These are phyloP conservation scores for Cyprinodon diabolis DNA, from an alignment of 2,797 vertebrate species.

Conservation along the genomic window DNA sequence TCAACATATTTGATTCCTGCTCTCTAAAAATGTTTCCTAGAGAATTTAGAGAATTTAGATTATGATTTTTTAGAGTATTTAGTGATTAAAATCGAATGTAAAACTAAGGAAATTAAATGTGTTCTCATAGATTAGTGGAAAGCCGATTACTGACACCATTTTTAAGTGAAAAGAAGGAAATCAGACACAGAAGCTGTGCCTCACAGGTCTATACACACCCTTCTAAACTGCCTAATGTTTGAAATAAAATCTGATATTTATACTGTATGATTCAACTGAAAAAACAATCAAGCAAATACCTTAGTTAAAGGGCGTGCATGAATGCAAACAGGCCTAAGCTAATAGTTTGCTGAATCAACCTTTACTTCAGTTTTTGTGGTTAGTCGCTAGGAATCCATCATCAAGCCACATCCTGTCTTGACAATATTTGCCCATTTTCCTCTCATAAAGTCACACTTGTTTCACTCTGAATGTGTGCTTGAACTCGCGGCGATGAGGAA, in stretches of 20 bases:
- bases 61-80: no score
- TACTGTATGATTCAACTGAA: not conserved
- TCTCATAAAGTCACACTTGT: not conserved
- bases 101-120: not conserved
- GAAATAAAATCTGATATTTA: not conserved
- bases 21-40: no score
- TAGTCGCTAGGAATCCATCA: not conserved
- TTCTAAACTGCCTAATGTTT: not conserved
- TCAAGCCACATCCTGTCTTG: not conserved
- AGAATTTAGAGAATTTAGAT: no score
- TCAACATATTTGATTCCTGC: not conserved
- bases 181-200: not conserved
- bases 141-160: not conserved
- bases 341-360: not conserved
- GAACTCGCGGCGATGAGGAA: not conserved
- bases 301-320: not conserved
- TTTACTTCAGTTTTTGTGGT: not conserved
- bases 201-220: not conserved
- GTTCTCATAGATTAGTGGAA: not conserved
- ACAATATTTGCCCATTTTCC: not conserved
- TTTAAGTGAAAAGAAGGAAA: not conserved
- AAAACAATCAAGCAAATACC: not conserved
- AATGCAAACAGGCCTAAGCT: not conserved
- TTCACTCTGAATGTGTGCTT: not conserved
- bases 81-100: no score